A percentile compares a stretch with the other conserved stretches of the same genome.
phyloP scores from a whole-genome alignment of 2,113 vertebrate species.

The Ciconia maguari region DNA sequence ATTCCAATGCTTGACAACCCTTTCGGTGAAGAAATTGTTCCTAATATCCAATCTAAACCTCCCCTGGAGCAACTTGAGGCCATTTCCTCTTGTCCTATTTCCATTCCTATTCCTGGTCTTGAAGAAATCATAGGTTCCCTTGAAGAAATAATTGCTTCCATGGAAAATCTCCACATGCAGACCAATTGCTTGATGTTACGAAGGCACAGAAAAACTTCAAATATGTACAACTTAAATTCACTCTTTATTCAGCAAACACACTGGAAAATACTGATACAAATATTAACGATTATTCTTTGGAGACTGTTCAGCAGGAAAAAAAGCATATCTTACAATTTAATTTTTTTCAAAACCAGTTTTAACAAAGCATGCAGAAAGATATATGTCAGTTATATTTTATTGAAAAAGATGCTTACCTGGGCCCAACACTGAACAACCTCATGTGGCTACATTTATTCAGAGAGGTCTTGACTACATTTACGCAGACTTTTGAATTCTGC shows the following conservation, averaged over 20 bases:
- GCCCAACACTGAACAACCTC: not conserved
- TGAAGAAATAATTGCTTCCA: slow-evolving; percentile 5
- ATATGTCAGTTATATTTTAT: not conserved
- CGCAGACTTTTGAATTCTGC: not conserved
- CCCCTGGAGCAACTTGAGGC: not conserved
- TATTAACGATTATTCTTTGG: not conserved
- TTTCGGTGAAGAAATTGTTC: not conserved
- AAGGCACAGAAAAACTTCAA: not conserved
- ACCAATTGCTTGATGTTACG: not conserved
- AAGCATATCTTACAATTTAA: not conserved
- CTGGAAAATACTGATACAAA: not conserved
- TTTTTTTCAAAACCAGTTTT: not conserved
- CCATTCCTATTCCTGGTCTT: not conserved
- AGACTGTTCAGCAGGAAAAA: not conserved
- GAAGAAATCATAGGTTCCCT: not conserved
- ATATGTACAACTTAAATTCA: not conserved
- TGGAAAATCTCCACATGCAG: not conserved
- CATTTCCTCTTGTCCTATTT: not conserved
- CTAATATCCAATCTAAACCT: not conserved
- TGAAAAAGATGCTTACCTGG: not conserved
- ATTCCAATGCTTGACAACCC: not conserved
- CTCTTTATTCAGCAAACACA: not conserved
- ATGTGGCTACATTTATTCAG: not conserved
- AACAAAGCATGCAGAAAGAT: not conserved
- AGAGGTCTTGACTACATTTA: not conserved